phyloP scores from a whole-genome alignment of 2,888 invertebrate species.

The Drosophila leonis region DNA sequence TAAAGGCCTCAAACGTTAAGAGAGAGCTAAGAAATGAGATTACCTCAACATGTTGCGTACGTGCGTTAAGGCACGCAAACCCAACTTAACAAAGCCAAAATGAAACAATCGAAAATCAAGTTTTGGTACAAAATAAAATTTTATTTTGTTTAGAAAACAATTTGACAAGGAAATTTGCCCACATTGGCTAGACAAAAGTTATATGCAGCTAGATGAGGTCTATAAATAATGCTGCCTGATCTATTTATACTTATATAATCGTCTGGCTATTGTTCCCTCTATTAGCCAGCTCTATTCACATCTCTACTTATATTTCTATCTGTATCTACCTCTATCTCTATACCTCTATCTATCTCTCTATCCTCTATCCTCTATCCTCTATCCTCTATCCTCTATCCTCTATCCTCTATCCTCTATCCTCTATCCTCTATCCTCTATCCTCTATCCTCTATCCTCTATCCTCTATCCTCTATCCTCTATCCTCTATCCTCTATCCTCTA shows the following conservation, averaged over 20 bases:
- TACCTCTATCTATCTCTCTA: neutral
- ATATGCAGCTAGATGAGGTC: constrained; percentile 15
- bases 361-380: neutral
- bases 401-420: neutral
- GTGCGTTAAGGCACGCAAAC: constrained; percentile 27
- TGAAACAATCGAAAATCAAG: neutral
- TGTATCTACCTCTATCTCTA: neutral
- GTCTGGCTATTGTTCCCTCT: constrained; percentile 15
- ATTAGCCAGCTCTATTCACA: neutral
- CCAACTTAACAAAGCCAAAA: neutral
- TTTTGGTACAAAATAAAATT: neutral
- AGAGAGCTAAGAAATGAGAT: neutral
- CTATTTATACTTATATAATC: constrained; percentile 48
- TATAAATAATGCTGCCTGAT: constrained; percentile 37
- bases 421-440: neutral
- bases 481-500: neutral
- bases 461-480: neutral
- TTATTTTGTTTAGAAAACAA: neutral
- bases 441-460: neutral
- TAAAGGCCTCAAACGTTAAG: neutral
- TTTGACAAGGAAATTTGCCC: neutral
- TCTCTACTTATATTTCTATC: neutral
- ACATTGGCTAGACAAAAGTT: neutral
- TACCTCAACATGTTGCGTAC: constrained; percentile 25
- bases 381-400: neutral